Base-by-base conservation (phyloP, 2,888 invertebrate genomes). In the Achlya flavicornis region DNA sequence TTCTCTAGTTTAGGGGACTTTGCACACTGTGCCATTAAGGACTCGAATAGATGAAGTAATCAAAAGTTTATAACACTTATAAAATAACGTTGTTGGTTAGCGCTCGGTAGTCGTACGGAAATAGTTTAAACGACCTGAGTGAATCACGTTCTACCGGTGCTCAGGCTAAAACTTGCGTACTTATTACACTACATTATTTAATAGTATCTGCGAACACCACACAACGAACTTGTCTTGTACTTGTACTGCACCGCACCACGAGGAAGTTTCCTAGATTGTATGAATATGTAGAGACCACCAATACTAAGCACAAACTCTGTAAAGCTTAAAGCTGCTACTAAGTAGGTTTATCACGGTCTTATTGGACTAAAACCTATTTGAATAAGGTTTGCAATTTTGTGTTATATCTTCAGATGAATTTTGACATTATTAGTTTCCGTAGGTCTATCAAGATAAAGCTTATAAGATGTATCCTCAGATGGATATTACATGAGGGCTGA, bases 371-470 rank as follows among this genome's bases (percentile, higher is more conserved):
- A 14, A 46, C 46, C 46, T 46, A 46, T 46, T 46, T 46, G 46
- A 6, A 3, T 48, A 16, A 48, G 7, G 16, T 16, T 16, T 8
- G 4, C 5, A 48, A 1, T 16, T 43, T 43, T 43, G 12, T 3
- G 3, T 11, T 38, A 10, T 10, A 10, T 8, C n/a, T n/a, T n/a
- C n/a, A n/a, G n/a, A 48, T 16, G 5, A 16, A 16, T 16, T 16
- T 3, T 7, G 5, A 2, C 16, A 48, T 48, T 46, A 48, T 48
- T 48, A 48, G 16, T 48, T 48, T 16, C 7, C 48, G 16, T 48
- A 75, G 74, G 79, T 81, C 73, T 77, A 81, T 85, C 81, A 77
- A 86, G 85, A 89, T 89, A 88, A 89, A 89, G 88, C 85, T 87
- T 81, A 70, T 68, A 84, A 85, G 86, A 84, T 83, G 80, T 79